Evolutionary conservation across 2,797 vertebrate genomes (phyloP).

Genomic region (Cetoscarus ocellatus): DNA sequence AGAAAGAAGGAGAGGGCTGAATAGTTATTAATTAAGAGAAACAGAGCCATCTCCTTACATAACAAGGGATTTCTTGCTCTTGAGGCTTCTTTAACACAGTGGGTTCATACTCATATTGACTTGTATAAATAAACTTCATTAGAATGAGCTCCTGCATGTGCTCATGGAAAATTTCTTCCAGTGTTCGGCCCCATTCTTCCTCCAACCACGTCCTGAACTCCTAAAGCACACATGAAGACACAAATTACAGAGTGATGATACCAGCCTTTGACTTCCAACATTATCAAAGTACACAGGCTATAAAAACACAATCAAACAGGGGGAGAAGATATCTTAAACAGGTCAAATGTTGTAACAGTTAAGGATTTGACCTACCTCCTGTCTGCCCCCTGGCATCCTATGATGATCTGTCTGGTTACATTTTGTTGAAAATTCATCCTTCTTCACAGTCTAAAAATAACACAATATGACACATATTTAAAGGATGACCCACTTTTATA

Average conservation of each 20-base stretch:
- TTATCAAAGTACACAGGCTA: neutral
- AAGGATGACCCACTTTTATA: constrained; percentile 2
- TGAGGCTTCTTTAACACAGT: too few relatives aligned
- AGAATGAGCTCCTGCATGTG: constrained; percentile 99
- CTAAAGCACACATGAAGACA: constrained; percentile 43
- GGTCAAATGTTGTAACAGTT: neutral
- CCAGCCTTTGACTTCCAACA: neutral
- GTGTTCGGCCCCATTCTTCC: constrained; percentile 96
- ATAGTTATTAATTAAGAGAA: constrained; percentile 4
- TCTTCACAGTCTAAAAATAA: constrained; percentile 90
- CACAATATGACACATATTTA: constrained; percentile 23
- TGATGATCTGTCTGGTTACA: constrained; percentile 99
- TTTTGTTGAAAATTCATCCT: constrained; percentile 97
- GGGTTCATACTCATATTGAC: constrained; percentile 93
- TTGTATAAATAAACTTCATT: constrained; percentile 99
- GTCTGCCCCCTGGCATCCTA: constrained; percentile 96
- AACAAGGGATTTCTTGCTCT: neutral
- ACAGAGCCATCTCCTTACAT: neutral
- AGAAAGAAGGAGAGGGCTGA: neutral
- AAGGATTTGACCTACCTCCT: constrained; percentile 87
- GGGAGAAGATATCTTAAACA: neutral
- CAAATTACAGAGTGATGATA: neutral
- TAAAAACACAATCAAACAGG: neutral
- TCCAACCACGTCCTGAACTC: constrained; percentile 98
- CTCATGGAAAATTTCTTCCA: constrained; percentile 98